phyloP scores from a whole-genome alignment of 2,113 vertebrate genomes.

The Stigmatopora nigra region DNA sequence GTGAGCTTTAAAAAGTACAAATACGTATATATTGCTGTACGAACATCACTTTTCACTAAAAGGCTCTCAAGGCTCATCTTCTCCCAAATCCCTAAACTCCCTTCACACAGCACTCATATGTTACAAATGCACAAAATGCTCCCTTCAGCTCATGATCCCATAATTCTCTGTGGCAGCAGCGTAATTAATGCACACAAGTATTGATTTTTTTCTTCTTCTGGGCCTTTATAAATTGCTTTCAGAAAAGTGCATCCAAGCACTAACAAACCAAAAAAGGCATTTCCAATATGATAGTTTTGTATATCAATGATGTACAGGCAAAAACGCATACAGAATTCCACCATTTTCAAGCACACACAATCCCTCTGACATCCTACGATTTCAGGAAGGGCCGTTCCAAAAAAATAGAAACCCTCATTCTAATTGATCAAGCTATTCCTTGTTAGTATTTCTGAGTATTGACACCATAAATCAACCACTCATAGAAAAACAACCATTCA shows the following conservation, averaged over 20 bases:
- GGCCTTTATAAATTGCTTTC: slow-evolving; percentile 35
- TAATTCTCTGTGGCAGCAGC: slow-evolving; percentile 75
- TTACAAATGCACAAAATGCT: slow-evolving; percentile 69
- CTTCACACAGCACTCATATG: slow-evolving; percentile 56
- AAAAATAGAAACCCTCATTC: too few species aligned
- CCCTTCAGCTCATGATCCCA: slow-evolving; percentile 71
- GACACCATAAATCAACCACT: too few species aligned
- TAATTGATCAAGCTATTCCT: too few species aligned
- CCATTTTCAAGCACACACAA: slow-evolving; percentile 1
- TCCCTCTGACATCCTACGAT: neutral
- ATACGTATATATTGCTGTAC: slow-evolving; percentile 21
- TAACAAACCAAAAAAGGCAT: slow-evolving; percentile 22
- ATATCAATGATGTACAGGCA: neutral
- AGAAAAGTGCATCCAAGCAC: slow-evolving; percentile 22
- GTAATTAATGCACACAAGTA: slow-evolving; percentile 88
- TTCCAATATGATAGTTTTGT: slow-evolving; percentile 13
- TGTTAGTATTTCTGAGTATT: too few species aligned
- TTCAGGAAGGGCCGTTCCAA: slow-evolving; percentile 12
- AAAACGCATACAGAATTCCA: slow-evolving; percentile 6
- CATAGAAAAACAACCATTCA: too few species aligned
- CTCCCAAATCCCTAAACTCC: slow-evolving; percentile 60
- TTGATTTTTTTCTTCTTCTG: slow-evolving; percentile 77
- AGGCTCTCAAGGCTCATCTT: slow-evolving; percentile 49
- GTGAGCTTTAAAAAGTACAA: slow-evolving; percentile 15
- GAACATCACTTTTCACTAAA: slow-evolving; percentile 44